Evolutionary conservation across 2,113 vertebrate species (phyloP), one percentile per base, ranked within the genome.

Genomic region (Colistium nudipinnis): DNA sequence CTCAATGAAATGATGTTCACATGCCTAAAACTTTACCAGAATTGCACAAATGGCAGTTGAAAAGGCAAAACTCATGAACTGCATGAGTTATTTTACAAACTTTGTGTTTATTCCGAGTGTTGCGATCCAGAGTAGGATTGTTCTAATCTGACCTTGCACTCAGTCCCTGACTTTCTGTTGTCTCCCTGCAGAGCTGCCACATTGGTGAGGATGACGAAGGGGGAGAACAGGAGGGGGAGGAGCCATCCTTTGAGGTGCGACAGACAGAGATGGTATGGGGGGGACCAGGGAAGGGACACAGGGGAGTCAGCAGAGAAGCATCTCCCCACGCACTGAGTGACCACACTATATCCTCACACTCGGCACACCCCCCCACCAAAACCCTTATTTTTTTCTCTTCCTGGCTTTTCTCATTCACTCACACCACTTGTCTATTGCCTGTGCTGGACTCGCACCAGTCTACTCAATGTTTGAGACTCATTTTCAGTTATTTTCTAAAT

Each of bases 191-290:
- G 95, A 97, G 96, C 90, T 97, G 96, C 73, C 96, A 97, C 91
- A 92, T 96, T 81, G 93, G 94, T 87, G 95, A 97, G 86, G 94
- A 93, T 41, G 93, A 90, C 81, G 94, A 91, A 87, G 94, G 89
- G 87, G 93, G 74, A 75, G 90, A 89, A 0, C 93, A 94, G 53
- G 94, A 93, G 77, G 93, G 93, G 69, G 89, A 85, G 13, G 95
- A 96, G 77, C 87, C 92, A 57, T 85, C 95, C 70, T 96, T 97
- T 91, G 96, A 97, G 94, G 96, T 97, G 93, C 89, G 88, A 63
- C 85, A 89, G 92, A 91, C 88, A 90, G 92, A 92, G 86, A 91
- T 92, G 93, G 93, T 93, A 92, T 92, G 91, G 93, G 92, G 92
- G 88, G 88, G 83, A 89, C 87, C 70, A 83, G 92, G 92, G 91